Evolutionary conservation across 2,888 invertebrate genomes (phyloP).

Genomic region (Drosophila neonasuta): DNA sequence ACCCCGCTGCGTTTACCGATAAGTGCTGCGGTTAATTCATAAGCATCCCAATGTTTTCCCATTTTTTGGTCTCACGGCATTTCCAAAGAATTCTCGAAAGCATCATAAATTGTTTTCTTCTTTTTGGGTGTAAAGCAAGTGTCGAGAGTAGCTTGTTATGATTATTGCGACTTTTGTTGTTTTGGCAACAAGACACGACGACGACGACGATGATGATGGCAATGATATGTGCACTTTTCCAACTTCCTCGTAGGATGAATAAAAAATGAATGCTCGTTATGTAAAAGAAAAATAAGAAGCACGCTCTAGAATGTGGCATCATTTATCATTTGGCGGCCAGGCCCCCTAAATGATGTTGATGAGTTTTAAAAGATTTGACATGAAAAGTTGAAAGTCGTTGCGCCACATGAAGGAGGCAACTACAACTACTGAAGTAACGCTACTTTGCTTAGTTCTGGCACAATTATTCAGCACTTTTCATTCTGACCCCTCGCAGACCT

Average conservation of each 20-base stretch:
- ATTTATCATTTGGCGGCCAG: constrained; percentile 53
- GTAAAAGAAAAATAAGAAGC: constrained; percentile 8
- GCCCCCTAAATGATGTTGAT: constrained; percentile 40
- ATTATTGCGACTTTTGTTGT: constrained; percentile 36
- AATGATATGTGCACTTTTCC: constrained; percentile 57
- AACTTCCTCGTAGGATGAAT: constrained; percentile 37
- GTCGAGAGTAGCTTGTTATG: constrained; percentile 23
- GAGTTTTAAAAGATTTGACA: constrained; percentile 54
- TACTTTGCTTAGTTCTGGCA: constrained; percentile 24
- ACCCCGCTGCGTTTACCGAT: constrained; percentile 46
- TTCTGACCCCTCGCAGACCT: constrained; percentile 16
- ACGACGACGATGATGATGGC: constrained; percentile 26
- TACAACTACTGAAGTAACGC: constrained; percentile 10
- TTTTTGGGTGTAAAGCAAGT: neutral
- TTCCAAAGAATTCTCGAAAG: constrained; percentile 14
- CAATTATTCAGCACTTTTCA: constrained; percentile 37
- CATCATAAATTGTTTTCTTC: constrained; percentile 14
- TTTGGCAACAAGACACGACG: neutral
- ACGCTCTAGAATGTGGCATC: constrained; percentile 36
- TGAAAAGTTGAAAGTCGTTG: constrained; percentile 41
- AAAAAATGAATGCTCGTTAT: constrained; percentile 21
- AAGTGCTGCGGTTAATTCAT: constrained; percentile 50
- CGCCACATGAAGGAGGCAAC: constrained; percentile 9
- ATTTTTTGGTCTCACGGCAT: constrained; percentile 1
- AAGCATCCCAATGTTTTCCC: constrained; percentile 16